Evolutionary conservation across 2,113 vertebrate genomes (phyloP), one percentile per base, ranked within the genome.

Genomic region (Periophthalmus modestus): DNA sequence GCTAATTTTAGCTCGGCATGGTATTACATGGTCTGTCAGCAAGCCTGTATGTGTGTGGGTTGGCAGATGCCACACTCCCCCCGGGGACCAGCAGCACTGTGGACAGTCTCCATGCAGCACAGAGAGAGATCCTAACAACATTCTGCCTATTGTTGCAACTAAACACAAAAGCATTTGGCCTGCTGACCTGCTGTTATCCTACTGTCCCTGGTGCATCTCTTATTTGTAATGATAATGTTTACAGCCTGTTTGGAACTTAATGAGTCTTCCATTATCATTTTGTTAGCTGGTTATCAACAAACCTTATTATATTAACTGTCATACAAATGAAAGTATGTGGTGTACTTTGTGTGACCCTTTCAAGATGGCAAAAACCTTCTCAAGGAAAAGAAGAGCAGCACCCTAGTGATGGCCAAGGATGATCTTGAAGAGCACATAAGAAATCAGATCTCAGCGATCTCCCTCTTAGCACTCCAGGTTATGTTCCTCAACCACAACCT

Each of bases 1-100:
- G 62, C 33, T 65, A 65, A 65, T 65, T 65, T 65, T 65, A 65
- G 62, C 62, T 43, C 62, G 43, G 62, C 62, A 21, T 65, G 62
- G 62, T 21, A 65, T 65, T 65, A 65, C 62, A 65, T 65, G 62
- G 62, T 65, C 62, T 65, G 19, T 65, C 62, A 65, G 28, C 15
- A 34, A 34, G 62, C 34, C 62, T 65, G 62, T 36, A 65, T 65
- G 62, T 65, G 59, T 34, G 62, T 65, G 62, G 62, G 62, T 9
- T 43, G 62, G 34, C 62, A 65, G 62, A 65, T 65, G 34, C 36
- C 62, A 65, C 34, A 39, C 62, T 65, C 62, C 62, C 62, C 13
- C 34, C 39, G 62, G 59, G 62, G 62, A n/a, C 62, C 19, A 65
- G 34, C 62, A n/a, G 16, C 33, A 65, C 34, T 11, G 15, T 23